phyloP scores from a whole-genome alignment of 2,888 invertebrate species.

The Polyploca ridens region DNA sequence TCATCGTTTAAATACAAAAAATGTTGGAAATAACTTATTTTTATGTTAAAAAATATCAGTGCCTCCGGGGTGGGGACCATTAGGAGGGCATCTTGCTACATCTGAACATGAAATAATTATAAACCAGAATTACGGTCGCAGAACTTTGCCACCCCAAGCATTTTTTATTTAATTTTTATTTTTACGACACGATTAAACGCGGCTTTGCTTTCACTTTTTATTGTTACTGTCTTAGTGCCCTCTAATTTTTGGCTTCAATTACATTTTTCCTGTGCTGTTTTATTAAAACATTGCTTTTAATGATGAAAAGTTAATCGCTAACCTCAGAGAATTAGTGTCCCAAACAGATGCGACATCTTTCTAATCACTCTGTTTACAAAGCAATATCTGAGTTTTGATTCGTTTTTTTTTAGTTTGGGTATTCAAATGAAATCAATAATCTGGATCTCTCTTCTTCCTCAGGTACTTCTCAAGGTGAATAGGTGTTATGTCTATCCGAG shows the following conservation, averaged over 20 bases:
- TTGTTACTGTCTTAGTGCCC: slow-evolving; percentile 82
- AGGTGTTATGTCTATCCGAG: slow-evolving; percentile 80
- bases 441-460: slow-evolving; percentile 79
- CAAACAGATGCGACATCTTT: slow-evolving; percentile 19
- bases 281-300: slow-evolving; percentile 79
- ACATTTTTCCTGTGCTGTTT: slow-evolving; percentile 71
- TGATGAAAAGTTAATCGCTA: slow-evolving; percentile 54
- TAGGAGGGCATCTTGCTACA: slow-evolving; percentile 3
- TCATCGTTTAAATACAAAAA: not conserved
- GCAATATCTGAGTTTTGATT: slow-evolving; percentile 23
- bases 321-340: slow-evolving; percentile 29
- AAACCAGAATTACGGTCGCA: slow-evolving; percentile 70
- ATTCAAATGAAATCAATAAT: slow-evolving; percentile 64
- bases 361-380: slow-evolving; percentile 18
- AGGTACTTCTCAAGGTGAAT: slow-evolving; percentile 85
- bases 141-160: slow-evolving; percentile 79
- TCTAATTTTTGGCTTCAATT: slow-evolving; percentile 82
- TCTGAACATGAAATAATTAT: slow-evolving; percentile 59
- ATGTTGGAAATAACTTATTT: not conserved
- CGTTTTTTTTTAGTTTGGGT: slow-evolving; percentile 27
- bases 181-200: slow-evolving; percentile 83
- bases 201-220: slow-evolving; percentile 83
- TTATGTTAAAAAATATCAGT: not conserved
- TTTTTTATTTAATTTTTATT: slow-evolving; percentile 84
- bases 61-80: not conserved